Conservation (phyloP, 2,888 invertebrate genomes). For the Drosophila gaucha region DNA sequence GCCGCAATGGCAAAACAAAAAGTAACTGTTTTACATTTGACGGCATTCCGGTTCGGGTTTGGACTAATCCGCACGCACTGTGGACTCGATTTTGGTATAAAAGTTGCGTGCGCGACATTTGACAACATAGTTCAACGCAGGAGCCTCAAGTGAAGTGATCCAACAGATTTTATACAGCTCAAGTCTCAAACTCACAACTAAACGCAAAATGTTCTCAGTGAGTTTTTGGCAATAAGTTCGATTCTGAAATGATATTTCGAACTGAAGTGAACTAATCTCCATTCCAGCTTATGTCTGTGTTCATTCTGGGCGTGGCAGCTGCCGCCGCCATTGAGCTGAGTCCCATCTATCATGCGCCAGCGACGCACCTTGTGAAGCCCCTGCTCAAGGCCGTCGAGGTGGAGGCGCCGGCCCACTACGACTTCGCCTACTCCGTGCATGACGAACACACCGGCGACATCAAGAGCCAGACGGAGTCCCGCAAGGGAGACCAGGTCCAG, state of each 20-base stretch:
- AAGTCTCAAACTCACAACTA: slow-evolving; percentile 22
- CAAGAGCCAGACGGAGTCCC: slow-evolving; percentile 86
- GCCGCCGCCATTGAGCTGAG: slow-evolving; percentile 78
- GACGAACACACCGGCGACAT: slow-evolving; percentile 86
- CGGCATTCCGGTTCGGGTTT: slow-evolving; percentile 68
- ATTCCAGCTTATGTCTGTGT: slow-evolving; percentile 74
- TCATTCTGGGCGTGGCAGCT: slow-evolving; percentile 75
- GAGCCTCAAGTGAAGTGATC: slow-evolving; percentile 77
- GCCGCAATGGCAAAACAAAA: slow-evolving; percentile 50
- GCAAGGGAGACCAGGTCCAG: slow-evolving; percentile 86
- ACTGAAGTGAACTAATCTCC: background rate
- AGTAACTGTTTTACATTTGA: slow-evolving; percentile 69
- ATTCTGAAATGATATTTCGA: background rate
- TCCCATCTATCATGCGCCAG: slow-evolving; percentile 65
- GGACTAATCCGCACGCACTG: slow-evolving; percentile 51
- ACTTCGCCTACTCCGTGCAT: slow-evolving; percentile 85
- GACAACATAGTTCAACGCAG: slow-evolving; percentile 83
- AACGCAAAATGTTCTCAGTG: slow-evolving; percentile 61
- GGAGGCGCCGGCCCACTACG: slow-evolving; percentile 85
- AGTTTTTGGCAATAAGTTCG: slow-evolving; percentile 5
- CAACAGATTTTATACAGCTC: slow-evolving; percentile 42
- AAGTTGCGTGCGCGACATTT: slow-evolving; percentile 79
- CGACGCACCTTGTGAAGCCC: slow-evolving; percentile 69
- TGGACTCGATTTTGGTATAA: slow-evolving; percentile 69
- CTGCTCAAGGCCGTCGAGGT: slow-evolving; percentile 80